Evolutionary conservation across 2,888 invertebrate species (phyloP).

Genomic region (Catocala fraxini): DNA sequence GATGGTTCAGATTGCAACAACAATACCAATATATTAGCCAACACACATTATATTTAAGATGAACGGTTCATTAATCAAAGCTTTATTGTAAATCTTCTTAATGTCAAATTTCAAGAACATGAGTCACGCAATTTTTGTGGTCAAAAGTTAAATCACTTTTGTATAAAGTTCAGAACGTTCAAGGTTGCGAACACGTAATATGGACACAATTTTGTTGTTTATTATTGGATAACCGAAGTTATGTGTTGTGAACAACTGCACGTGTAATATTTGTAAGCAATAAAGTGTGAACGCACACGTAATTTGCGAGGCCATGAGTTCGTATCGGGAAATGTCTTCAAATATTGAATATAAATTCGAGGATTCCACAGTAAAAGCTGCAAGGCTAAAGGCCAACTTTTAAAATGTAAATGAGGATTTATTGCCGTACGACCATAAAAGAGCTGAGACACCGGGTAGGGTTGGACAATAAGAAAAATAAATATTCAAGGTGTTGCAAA

Average conservation of each 20-base stretch:
- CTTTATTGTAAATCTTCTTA: slow-evolving; percentile 60
- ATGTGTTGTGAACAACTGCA: slow-evolving; percentile 2
- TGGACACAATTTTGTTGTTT: slow-evolving; percentile 24
- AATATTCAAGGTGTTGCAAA: slow-evolving; percentile 72
- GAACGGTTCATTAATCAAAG: slow-evolving; percentile 66
- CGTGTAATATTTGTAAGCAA: slow-evolving; percentile 20
- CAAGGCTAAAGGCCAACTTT: slow-evolving; percentile 48
- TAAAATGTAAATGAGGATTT: slow-evolving; percentile 59
- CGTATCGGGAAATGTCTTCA: neutral
- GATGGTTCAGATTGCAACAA: slow-evolving; percentile 52
- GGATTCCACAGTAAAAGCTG: slow-evolving; percentile 50
- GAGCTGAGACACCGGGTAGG: slow-evolving; percentile 44
- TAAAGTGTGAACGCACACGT: slow-evolving; percentile 6
- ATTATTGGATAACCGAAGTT: slow-evolving; percentile 17
- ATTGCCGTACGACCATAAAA: slow-evolving; percentile 49
- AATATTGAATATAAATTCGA: slow-evolving; percentile 18
- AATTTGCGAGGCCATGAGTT: neutral
- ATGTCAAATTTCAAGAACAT: slow-evolving; percentile 57
- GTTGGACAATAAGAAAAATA: slow-evolving; percentile 55
- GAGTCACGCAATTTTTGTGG: slow-evolving; percentile 42
- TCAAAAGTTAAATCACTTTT: slow-evolving; percentile 44
- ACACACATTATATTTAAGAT: slow-evolving; percentile 56
- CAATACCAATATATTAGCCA: slow-evolving; percentile 62
- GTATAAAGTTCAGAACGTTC: slow-evolving; percentile 32
- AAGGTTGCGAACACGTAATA: slow-evolving; percentile 38